Percentiles rank a stretch among this genome's conserved stretches.
Evolutionary conservation across 2,888 invertebrate species (phyloP).

Genomic region (Thecophora atra): DNA sequence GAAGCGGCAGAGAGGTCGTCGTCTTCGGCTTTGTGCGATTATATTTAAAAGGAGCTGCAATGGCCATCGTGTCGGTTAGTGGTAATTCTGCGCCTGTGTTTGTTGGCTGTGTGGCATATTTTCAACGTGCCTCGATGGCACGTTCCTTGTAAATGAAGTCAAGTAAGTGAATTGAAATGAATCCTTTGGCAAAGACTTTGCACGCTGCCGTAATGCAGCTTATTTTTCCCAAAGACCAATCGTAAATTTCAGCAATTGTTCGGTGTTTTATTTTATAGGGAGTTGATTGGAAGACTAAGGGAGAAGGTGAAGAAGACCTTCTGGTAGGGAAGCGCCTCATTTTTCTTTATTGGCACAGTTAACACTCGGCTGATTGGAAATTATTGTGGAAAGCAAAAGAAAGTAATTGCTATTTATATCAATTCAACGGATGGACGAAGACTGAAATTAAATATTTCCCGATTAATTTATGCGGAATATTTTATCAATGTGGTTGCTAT

Average conservation of each 20-base stretch:
- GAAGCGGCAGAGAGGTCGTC: not conserved
- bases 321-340: too few relatives aligned
- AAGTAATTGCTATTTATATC: conserved; percentile 28
- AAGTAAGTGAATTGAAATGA: conserved; percentile 31
- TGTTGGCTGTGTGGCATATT: conserved; percentile 10
- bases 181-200: not conserved
- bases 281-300: too few relatives aligned
- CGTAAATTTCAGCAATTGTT: too few relatives aligned
- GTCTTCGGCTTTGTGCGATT: not conserved
- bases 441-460: not conserved
- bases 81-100: conserved; percentile 1
- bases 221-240: conserved; percentile 15
- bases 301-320: too few relatives aligned
- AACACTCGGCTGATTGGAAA: conserved; percentile 24
- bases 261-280: too few relatives aligned
- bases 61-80: not conserved
- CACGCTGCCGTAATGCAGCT: conserved; percentile 5
- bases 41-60: not conserved
- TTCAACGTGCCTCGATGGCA: conserved; percentile 30
- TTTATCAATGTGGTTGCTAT: too few relatives aligned
- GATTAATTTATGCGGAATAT: too few relatives aligned
- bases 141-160: conserved; percentile 8
- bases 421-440: not conserved
- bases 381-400: conserved; percentile 1
- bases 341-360: not conserved